Evolutionary conservation across 2,113 vertebrate genomes (phyloP), one percentile per base, ranked within the genome.

Genomic region (Etheostoma cragini): DNA sequence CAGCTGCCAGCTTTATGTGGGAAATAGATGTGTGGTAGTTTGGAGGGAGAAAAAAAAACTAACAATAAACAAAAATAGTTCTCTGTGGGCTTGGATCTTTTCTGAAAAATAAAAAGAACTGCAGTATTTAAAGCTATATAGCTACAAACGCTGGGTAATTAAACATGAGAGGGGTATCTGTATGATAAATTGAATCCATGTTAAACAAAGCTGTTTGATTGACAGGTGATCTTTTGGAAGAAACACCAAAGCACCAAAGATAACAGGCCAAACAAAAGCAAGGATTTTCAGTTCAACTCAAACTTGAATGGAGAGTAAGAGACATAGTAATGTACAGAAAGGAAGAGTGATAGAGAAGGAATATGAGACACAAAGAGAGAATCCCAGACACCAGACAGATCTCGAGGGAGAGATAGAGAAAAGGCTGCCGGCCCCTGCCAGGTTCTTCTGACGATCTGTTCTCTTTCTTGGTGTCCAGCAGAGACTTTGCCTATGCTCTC

Each of bases 401-500:
- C 60, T 19, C 45, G 19, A 74, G 58, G 69, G 54, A 68, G 24
- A 50, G 56, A 61, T 22, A 68, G 78, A 84, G 30, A 69, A 65
- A 63, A 76, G 30, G 75, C 72, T 63, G 67, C 22, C 12, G 19
- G 66, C 35, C 19, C 67, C 82, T 21, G 79, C 60, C 76, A 63
- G 67, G 3, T 64, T 75, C 65, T 72, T 78, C 70, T 72, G 17
- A 84, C 8, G 49, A 42, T 68, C 81, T 61, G 61, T 72, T 80
- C 65, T 77, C 71, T 82, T 71, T 50, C 7, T 7, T 11, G 63
- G 57, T 42, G 76, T 85, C 84, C 86, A 88, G 73, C 79, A 60
- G 60, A 87, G 79, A 76, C 81, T 76, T 46, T 67, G 68, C 33
- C 76, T 78, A 24, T 35, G 22, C 60, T 81, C 56, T 87, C 38